Conservation (phyloP, 2,888 invertebrate species). For the Tenodera sinensis region DNA sequence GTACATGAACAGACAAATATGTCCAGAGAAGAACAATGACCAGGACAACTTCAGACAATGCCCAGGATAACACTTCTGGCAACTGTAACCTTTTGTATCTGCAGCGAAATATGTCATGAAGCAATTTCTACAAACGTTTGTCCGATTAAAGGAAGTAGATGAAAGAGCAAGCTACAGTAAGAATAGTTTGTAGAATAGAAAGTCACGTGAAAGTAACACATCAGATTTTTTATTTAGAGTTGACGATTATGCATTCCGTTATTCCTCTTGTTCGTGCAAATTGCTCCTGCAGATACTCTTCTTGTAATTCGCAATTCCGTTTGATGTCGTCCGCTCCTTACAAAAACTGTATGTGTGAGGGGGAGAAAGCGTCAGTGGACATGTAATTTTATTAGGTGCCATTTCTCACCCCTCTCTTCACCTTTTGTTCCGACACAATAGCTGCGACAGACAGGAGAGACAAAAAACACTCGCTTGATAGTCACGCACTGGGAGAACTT, state of each 20-base stretch:
- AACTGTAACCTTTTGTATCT: too few species aligned
- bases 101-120: too few species aligned
- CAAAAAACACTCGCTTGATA: background rate
- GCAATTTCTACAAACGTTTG: too few species aligned
- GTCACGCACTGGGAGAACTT: background rate
- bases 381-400: background rate
- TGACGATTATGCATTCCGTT: background rate
- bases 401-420: background rate
- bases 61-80: too few species aligned
- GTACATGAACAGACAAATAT: too few species aligned
- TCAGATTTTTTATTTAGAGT: too few species aligned
- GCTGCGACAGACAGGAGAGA: background rate
- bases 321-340: background rate
- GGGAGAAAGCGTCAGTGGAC: background rate
- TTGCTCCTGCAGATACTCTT: background rate
- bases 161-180: too few species aligned
- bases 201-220: too few species aligned
- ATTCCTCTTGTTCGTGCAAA: background rate
- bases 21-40: too few species aligned
- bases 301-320: background rate
- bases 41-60: too few species aligned
- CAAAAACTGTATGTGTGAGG: background rate
- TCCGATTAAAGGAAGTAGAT: too few species aligned
- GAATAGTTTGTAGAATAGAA: too few species aligned
- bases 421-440: background rate